Evolutionary conservation across 2,113 vertebrate genomes (phyloP).

Genomic region (Ctenomys sociabilis): DNA sequence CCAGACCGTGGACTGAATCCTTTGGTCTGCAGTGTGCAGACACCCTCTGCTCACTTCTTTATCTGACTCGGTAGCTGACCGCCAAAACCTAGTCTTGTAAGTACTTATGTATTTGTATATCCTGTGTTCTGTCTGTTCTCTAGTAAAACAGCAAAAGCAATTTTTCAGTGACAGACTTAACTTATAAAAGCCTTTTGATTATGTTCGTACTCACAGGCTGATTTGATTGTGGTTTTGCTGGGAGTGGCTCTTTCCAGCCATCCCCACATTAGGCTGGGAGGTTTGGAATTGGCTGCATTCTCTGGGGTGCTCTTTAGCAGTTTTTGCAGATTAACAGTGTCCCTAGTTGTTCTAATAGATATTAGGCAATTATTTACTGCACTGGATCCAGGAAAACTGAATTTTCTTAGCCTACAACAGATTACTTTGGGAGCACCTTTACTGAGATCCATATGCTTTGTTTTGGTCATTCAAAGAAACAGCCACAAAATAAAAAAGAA

Average conservation of each 20-base stretch:
- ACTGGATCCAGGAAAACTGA: neutral
- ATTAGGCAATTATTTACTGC: neutral
- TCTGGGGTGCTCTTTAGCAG: neutral
- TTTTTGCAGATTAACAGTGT: neutral
- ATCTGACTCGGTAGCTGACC: no score
- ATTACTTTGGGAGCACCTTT: neutral
- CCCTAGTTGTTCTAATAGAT: no score
- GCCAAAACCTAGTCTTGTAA: no score
- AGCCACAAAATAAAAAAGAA: slow-evolving; percentile 42
- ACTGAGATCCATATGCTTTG: slow-evolving; percentile 22
- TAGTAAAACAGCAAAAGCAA: neutral
- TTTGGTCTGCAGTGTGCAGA: no score
- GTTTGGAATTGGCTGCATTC: neutral
- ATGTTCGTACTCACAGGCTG: neutral
- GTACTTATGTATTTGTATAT: no score
- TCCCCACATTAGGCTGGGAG: neutral
- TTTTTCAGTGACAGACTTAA: slow-evolving; percentile 3
- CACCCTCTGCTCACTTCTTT: no score
- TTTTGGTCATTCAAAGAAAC: slow-evolving; percentile 19
- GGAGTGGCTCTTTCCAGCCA: neutral
- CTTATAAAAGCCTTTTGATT: slow-evolving; percentile 13
- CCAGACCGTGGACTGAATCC: no score
- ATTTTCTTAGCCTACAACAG: slow-evolving; percentile 38
- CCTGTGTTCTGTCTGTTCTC: no score
- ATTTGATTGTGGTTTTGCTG: slow-evolving; percentile 14